These are phyloP conservation scores for Falco punctatus DNA, from an alignment of 2,113 vertebrate genomes.

Conservation along the genomic window DNA sequence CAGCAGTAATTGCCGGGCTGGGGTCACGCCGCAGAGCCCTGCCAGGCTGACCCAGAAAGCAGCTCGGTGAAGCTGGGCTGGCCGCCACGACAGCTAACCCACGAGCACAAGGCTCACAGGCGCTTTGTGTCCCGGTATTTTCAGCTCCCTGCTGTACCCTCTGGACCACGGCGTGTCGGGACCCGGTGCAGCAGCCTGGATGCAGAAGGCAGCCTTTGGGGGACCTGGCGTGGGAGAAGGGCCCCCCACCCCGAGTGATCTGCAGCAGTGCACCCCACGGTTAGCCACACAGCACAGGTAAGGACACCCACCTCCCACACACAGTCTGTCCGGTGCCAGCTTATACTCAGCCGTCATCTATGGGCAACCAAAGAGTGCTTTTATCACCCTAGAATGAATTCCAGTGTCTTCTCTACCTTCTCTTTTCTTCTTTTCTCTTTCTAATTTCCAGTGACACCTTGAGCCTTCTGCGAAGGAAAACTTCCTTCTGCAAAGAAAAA, in stretches of 20 bases:
- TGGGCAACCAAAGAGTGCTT: background rate
- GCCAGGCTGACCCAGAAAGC: background rate
- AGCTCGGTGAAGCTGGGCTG: background rate
- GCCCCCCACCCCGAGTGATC: background rate
- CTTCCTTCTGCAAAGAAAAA: background rate
- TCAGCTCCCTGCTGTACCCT: background rate
- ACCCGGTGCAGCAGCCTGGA: rapidly evolving
- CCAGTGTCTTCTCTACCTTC: background rate
- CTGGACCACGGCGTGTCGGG: rapidly evolving
- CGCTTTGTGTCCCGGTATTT: background rate
- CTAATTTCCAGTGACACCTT: background rate
- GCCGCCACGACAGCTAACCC: rapidly evolving
- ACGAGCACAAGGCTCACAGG: background rate
- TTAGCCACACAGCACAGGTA: background rate
- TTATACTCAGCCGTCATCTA: background rate
- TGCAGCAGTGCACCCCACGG: background rate
- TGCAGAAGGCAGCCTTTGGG: background rate
- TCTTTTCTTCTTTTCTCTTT: background rate
- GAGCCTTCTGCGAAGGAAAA: background rate
- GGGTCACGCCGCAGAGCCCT: background rate
- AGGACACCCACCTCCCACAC: background rate
- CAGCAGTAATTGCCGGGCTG: background rate
- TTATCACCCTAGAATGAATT: background rate
- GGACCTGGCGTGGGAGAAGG: background rate
- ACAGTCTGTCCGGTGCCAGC: rapidly evolving